Percentiles rank a stretch among this genome's conserved stretches.
These are phyloP conservation scores for Anthopleura sola DNA, from an alignment of 64 coral and sea anemone genomes.

Conservation along the genomic window DNA sequence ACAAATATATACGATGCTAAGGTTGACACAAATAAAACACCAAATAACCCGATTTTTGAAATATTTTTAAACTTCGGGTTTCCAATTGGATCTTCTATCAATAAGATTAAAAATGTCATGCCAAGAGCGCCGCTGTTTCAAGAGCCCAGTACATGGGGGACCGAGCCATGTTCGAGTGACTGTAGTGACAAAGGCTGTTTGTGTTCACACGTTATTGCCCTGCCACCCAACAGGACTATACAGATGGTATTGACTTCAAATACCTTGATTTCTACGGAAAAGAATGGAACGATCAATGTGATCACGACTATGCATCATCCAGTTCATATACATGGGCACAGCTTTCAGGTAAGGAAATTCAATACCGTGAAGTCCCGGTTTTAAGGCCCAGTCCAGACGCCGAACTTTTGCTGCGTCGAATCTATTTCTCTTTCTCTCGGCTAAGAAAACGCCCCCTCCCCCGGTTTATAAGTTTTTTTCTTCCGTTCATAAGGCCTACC, in stretches of 20 bases:
- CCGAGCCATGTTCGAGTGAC: slow-evolving; percentile 31
- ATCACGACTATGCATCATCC: slow-evolving; percentile 38
- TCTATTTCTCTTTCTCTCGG: too few relatives aligned
- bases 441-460: too few relatives aligned
- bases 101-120: slow-evolving; percentile 33
- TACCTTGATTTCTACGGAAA: neutral
- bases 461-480: too few relatives aligned
- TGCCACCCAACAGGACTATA: slow-evolving; percentile 58
- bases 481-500: too few relatives aligned
- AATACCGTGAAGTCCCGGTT: too few relatives aligned
- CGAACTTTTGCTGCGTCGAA: too few relatives aligned
- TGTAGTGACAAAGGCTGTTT: slow-evolving; percentile 32
- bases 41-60: slow-evolving; percentile 28
- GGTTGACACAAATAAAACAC: neutral
- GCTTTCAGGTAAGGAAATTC: slow-evolving; percentile 33
- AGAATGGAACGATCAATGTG: neutral
- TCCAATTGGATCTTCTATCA: slow-evolving; percentile 44
- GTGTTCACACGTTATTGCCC: slow-evolving; percentile 48
- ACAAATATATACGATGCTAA: neutral
- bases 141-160: slow-evolving; percentile 47
- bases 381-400: too few relatives aligned
- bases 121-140: slow-evolving; percentile 59
- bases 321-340: slow-evolving; percentile 56
- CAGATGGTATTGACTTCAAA: slow-evolving; percentile 60
- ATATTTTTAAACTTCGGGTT: slow-evolving; percentile 60